Percentiles rank a stretch among this genome's conserved stretches.
Conservation (phyloP, 2,888 invertebrate genomes). For the Priocnemis perturbator region DNA sequence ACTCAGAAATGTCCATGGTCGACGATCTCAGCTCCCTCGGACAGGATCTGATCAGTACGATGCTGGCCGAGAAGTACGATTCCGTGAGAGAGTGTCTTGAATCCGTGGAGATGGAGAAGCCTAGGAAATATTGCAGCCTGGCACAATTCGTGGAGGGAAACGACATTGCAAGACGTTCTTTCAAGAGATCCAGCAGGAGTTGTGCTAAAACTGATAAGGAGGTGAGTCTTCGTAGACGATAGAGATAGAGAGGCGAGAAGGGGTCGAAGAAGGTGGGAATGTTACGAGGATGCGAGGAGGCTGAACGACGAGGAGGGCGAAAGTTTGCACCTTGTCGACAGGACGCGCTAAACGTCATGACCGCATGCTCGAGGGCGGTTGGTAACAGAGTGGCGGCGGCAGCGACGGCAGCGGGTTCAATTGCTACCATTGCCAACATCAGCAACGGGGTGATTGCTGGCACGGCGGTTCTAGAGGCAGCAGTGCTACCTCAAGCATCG, state of each 20-base stretch:
- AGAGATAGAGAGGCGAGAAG: neutral
- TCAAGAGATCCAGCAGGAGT: constrained; percentile 31
- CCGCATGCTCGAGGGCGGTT: too few relatives aligned
- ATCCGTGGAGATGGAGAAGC: constrained; percentile 76
- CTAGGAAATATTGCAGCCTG: constrained; percentile 85
- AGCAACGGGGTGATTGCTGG: too few relatives aligned
- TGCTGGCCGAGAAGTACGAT: constrained; percentile 81
- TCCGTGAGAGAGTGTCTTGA: constrained; percentile 80
- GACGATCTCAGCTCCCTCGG: constrained; percentile 85
- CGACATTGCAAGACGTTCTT: constrained; percentile 78
- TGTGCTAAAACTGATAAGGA: constrained; percentile 46
- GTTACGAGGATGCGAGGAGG: too few relatives aligned
- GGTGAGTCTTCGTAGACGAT: constrained; percentile 32
- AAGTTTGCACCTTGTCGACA: too few relatives aligned
- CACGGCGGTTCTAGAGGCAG: too few relatives aligned
- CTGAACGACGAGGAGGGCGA: too few relatives aligned
- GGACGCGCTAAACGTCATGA: too few relatives aligned
- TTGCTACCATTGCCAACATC: too few relatives aligned
- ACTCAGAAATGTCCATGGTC: constrained; percentile 84
- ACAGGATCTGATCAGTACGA: constrained; percentile 82
- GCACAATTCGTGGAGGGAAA: constrained; percentile 90
- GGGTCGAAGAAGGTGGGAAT: too few relatives aligned
- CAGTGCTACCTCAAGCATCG: too few relatives aligned
- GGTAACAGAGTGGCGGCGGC: too few relatives aligned
- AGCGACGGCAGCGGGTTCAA: too few relatives aligned